Conservation (phyloP, 2,888 invertebrate genomes). For the Ennomos erosarius region DNA sequence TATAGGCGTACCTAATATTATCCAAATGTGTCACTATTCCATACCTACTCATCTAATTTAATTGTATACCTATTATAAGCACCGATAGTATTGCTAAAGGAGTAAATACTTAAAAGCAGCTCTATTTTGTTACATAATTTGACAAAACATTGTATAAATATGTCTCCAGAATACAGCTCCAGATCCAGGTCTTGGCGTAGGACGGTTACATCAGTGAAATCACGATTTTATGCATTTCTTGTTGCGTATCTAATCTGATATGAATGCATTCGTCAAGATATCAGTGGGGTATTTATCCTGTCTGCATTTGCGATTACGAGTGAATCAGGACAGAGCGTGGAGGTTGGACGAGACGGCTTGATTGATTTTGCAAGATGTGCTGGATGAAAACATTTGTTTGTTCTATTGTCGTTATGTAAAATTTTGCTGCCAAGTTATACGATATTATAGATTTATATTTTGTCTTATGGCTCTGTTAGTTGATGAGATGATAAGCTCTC, state of each 20-base stretch:
- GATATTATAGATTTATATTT: no score
- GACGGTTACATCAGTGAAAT: conserved; percentile 58
- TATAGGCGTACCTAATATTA: no score
- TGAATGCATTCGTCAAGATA: conserved; percentile 70
- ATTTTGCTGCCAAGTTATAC: no score
- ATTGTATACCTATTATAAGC: no score
- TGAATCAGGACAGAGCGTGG: conserved; percentile 27
- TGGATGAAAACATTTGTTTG: neutral
- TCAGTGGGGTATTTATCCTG: conserved; percentile 57
- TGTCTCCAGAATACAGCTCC: conserved; percentile 51
- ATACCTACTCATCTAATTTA: no score
- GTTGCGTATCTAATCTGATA: conserved; percentile 65
- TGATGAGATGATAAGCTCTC: no score
- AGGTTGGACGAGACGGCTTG: conserved; percentile 29
- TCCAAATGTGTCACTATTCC: no score
- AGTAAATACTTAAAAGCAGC: no score
- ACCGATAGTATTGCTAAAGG: no score
- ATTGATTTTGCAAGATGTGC: conserved; percentile 42
- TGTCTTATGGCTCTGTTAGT: no score
- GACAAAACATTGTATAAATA: no score
- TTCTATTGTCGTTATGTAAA: neutral
- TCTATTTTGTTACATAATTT: no score
- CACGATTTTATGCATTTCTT: conserved; percentile 66
- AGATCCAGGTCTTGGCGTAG: conserved; percentile 50
- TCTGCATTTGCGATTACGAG: conserved; percentile 48